Percentiles rank a stretch among this genome's conserved stretches.
Evolutionary conservation across 1,140 invertebrate genomes (phyloP).

Genomic region (Lycorma delicatula): DNA sequence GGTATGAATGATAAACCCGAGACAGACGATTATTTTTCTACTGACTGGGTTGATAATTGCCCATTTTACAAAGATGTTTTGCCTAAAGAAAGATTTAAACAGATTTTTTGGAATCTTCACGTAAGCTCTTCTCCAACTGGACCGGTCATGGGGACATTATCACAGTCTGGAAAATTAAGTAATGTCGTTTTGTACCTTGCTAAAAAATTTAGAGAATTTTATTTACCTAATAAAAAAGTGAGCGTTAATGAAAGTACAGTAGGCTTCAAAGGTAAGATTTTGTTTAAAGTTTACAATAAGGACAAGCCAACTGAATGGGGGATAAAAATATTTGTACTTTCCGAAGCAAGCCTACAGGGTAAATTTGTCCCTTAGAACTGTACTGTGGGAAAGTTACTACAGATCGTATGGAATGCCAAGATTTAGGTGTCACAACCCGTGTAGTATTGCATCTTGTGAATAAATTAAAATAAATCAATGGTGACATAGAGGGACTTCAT

Average conservation of each 20-base stretch:
- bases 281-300: constrained; percentile 14
- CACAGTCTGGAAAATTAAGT: background rate
- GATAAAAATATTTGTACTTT: constrained; percentile 9
- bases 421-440: background rate
- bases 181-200: background rate
- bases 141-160: background rate
- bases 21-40: constrained; percentile 10
- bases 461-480: background rate
- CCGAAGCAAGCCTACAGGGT: constrained; percentile 1
- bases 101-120: constrained; percentile 7
- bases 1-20: constrained; percentile 7
- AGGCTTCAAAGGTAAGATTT: constrained; percentile 9
- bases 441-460: background rate
- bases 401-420: background rate
- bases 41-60: constrained; percentile 2
- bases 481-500: constrained; percentile 8
- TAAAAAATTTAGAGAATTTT: constrained; percentile 2
- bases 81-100: constrained; percentile 1
- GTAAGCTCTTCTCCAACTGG: background rate
- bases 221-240: background rate
- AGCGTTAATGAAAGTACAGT: constrained; percentile 1
- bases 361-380: constrained; percentile 8
- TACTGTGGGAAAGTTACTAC: constrained; percentile 5
- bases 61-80: constrained; percentile 13
- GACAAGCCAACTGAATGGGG: constrained; percentile 11